phyloP scores from a whole-genome alignment of 2,113 vertebrate species.

The Gulo gulo region DNA sequence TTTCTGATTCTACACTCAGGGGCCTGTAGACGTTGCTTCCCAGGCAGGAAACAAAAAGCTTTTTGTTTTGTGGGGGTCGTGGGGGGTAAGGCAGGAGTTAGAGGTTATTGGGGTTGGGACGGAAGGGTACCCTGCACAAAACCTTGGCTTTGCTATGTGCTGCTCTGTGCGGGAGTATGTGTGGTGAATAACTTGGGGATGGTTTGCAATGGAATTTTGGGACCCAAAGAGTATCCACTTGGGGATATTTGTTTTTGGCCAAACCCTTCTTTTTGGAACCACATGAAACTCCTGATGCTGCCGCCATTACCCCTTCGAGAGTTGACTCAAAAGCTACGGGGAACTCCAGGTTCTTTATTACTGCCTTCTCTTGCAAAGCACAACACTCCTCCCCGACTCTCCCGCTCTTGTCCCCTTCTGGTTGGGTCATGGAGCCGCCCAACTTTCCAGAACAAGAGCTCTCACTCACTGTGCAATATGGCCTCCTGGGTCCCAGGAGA shows the following conservation, averaged over 20 bases:
- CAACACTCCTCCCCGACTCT: neutral
- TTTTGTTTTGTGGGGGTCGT: neutral
- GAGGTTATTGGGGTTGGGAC: neutral
- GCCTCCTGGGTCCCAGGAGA: slow-evolving; percentile 55
- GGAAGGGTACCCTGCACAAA: neutral
- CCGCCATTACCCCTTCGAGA: slow-evolving; percentile 38
- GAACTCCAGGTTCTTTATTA: neutral
- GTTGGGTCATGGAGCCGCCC: neutral
- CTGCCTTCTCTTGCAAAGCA: slow-evolving; percentile 59
- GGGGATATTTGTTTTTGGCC: slow-evolving; percentile 38
- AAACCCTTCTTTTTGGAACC: slow-evolving; percentile 56
- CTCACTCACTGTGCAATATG: slow-evolving; percentile 85
- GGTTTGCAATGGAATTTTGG: slow-evolving; percentile 66
- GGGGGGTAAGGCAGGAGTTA: neutral
- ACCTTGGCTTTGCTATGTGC: slow-evolving; percentile 46
- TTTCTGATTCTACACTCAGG: slow-evolving; percentile 46
- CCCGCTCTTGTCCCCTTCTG: neutral
- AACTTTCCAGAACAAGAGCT: slow-evolving; percentile 73
- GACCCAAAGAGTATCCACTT: slow-evolving; percentile 48
- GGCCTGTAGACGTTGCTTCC: slow-evolving; percentile 33
- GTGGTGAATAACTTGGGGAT: neutral
- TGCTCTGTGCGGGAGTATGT: slow-evolving; percentile 28
- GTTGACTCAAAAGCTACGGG: slow-evolving; percentile 49
- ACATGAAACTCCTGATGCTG: slow-evolving; percentile 58
- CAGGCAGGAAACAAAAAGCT: slow-evolving; percentile 22